These are phyloP conservation scores for Calidris pugnax DNA, from an alignment of 2,113 vertebrate genomes.

Conservation along the genomic window DNA sequence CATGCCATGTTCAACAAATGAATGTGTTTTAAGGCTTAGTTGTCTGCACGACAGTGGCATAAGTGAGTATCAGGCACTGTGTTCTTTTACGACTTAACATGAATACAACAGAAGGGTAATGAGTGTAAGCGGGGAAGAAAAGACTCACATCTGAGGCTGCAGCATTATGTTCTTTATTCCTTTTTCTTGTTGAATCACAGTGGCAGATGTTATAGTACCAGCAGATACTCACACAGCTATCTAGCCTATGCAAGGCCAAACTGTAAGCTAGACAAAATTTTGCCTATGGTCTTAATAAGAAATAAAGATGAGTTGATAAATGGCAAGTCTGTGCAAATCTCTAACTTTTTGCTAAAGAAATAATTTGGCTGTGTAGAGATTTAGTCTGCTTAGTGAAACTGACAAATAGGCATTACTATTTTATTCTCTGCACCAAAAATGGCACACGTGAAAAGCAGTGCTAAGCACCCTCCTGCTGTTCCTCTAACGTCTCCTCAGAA, in stretches of 20 bases:
- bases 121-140: background rate
- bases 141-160: background rate
- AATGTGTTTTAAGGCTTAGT: background rate
- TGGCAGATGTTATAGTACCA: background rate
- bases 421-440: background rate
- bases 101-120: background rate
- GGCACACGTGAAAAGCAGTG: background rate
- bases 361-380: background rate
- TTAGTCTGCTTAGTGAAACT: background rate
- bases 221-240: background rate
- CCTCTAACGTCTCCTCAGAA: background rate
- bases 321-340: background rate
- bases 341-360: background rate
- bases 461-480: background rate
- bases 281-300: background rate
- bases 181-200: background rate
- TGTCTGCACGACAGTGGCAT: background rate
- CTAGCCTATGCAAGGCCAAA: background rate
- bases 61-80: background rate
- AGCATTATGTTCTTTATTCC: background rate
- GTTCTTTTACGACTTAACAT: background rate
- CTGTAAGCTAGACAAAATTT: background rate
- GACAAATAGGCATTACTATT: background rate
- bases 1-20: background rate
- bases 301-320: background rate